phyloP scores from a whole-genome alignment of 2,797 vertebrate species.

The Rhinoraja longicauda region DNA sequence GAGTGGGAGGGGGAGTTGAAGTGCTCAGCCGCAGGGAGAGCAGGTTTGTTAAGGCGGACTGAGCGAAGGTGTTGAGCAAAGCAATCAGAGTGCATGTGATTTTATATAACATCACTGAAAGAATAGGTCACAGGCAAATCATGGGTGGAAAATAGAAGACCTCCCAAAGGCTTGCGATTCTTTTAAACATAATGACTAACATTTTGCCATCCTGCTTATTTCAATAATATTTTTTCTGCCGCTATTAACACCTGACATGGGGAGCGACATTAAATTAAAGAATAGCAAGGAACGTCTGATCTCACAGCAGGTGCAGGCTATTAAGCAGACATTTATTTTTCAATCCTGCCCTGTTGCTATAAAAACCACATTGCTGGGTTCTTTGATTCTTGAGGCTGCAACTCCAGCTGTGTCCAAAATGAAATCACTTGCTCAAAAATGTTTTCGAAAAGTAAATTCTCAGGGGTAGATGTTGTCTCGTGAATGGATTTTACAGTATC shows the following conservation, averaged over 20 bases:
- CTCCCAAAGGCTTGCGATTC: too few relatives aligned
- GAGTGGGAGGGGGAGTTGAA: too few relatives aligned
- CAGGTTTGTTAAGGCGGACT: too few relatives aligned
- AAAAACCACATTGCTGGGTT: background rate
- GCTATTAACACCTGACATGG: background rate
- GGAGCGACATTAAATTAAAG: background rate
- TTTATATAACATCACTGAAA: background rate
- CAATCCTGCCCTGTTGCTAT: background rate
- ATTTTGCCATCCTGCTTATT: background rate
- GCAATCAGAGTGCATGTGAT: background rate
- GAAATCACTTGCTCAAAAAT: background rate
- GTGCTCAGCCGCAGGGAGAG: too few relatives aligned
- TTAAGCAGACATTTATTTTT: slow-evolving; percentile 21
- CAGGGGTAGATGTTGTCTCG: background rate
- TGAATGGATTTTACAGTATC: background rate
- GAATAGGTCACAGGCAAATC: background rate
- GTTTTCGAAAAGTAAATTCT: background rate
- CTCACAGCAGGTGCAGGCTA: background rate
- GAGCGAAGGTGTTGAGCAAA: too few relatives aligned
- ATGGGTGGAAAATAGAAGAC: too few relatives aligned
- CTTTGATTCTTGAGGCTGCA: background rate
- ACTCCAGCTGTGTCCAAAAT: slow-evolving; percentile 20
- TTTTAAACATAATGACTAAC: background rate
- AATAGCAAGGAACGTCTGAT: background rate
- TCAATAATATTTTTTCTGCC: background rate